These are phyloP conservation scores for Neuroterus valhalla DNA, from an alignment of 1,140 invertebrate species.

Conservation along the genomic window DNA sequence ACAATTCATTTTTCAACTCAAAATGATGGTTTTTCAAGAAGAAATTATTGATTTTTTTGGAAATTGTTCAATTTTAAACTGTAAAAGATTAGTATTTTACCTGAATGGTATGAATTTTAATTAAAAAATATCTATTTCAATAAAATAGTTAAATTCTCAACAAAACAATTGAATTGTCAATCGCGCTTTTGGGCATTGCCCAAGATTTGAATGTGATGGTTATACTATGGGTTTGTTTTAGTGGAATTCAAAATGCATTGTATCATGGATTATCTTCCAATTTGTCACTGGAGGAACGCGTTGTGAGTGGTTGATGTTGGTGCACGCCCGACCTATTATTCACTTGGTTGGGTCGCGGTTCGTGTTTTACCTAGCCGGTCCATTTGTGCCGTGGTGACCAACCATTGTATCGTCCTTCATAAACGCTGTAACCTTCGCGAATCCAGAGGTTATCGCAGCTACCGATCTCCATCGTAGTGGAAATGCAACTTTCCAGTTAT, in stretches of 20 bases:
- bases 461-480: background rate
- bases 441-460: background rate
- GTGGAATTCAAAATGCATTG: background rate
- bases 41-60: no score
- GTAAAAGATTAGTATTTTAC: no score
- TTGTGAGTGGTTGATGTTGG: slow-evolving; percentile 31
- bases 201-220: no score
- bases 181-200: no score
- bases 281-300: slow-evolving; percentile 51
- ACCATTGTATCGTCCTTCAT: slow-evolving; percentile 22
- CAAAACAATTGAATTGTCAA: no score
- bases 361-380: slow-evolving; percentile 44
- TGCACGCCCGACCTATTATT: slow-evolving; percentile 53
- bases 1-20: no score
- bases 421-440: background rate
- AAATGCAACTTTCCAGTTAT: slow-evolving; percentile 3
- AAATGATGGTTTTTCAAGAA: no score
- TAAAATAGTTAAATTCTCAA: no score
- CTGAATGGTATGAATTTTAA: no score
- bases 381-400: slow-evolving; percentile 7
- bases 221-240: no score
- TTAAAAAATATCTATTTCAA: no score
- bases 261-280: slow-evolving; percentile 45
- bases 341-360: slow-evolving; percentile 35
- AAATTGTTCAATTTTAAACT: no score